Percentiles rank a stretch among this genome's conserved stretches.
Conservation (phyloP, 1,140 invertebrate species). For the Cydia strobilella region DNA sequence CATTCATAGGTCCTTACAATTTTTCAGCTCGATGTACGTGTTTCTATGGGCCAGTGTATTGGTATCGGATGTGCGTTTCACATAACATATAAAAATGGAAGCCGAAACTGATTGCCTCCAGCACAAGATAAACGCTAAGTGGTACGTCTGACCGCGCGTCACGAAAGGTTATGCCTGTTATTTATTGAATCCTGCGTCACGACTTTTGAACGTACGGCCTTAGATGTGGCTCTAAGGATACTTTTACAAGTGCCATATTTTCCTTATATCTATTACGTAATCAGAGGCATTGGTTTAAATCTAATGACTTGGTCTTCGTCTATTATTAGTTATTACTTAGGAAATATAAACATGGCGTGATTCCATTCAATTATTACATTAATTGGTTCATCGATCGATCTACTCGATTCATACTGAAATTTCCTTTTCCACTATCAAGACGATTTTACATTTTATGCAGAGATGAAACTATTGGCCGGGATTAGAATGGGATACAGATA, state of each 20-base stretch:
- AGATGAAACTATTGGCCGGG: too few relatives aligned
- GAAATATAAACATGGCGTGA: too few relatives aligned
- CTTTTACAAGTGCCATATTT: background rate
- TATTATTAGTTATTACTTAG: too few relatives aligned
- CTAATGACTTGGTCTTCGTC: too few relatives aligned
- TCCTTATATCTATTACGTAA: background rate
- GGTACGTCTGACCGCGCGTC: slow-evolving; percentile 44
- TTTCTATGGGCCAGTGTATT: too few relatives aligned
- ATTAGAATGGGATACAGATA: too few relatives aligned
- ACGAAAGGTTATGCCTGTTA: slow-evolving; percentile 50
- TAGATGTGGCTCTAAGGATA: slow-evolving; percentile 12
- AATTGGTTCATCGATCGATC: too few relatives aligned
- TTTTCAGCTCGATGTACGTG: too few relatives aligned
- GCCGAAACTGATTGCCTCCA: slow-evolving; percentile 36
- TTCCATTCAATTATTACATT: too few relatives aligned
- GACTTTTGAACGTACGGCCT: slow-evolving; percentile 34
- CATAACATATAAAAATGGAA: slow-evolving; percentile 10
- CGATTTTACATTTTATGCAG: too few relatives aligned
- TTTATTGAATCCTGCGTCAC: slow-evolving; percentile 45
- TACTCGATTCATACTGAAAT: too few relatives aligned
- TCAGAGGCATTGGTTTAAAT: background rate
- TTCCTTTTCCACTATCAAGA: too few relatives aligned
- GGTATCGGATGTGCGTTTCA: background rate
- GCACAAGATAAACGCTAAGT: slow-evolving; percentile 49
- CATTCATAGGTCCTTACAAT: background rate